These are phyloP conservation scores for Acrossocheilus fasciatus DNA, from an alignment of 2,797 vertebrate genomes.

Conservation along the genomic window DNA sequence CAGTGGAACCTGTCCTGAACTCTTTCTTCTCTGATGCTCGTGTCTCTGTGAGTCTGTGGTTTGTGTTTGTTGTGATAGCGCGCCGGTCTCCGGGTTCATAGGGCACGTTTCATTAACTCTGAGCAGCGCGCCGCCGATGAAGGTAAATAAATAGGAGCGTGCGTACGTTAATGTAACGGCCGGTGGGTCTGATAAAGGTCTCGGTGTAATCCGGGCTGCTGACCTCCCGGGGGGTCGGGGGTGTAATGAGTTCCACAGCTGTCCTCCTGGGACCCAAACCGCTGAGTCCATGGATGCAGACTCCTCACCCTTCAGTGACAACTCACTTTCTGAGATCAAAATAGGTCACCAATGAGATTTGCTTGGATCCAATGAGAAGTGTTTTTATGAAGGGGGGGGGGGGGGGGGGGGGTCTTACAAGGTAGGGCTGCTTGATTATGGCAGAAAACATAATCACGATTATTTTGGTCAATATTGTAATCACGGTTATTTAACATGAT, in stretches of 20 bases:
- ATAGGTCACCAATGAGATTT: too few species aligned
- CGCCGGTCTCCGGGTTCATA: constrained; percentile 51
- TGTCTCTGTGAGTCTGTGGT: not conserved
- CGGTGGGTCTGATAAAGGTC: constrained; percentile 68
- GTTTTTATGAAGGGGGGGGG: too few species aligned
- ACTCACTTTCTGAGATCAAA: too few species aligned
- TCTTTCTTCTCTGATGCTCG: not conserved
- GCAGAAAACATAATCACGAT: too few species aligned
- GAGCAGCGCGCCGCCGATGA: constrained; percentile 30
- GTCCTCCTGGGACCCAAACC: constrained; percentile 76
- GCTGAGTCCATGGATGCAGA: constrained; percentile 33
- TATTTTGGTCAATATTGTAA: too few species aligned
- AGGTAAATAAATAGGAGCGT: constrained; percentile 60
- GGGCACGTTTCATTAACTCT: constrained; percentile 62
- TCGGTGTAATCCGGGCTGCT: constrained; percentile 68
- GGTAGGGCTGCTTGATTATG: too few species aligned
- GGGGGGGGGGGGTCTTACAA: too few species aligned
- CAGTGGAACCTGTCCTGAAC: not conserved
- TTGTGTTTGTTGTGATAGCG: constrained; percentile 5
- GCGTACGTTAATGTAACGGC: constrained; percentile 54
- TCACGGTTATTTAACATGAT: too few species aligned
- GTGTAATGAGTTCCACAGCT: constrained; percentile 85
- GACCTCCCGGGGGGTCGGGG: constrained; percentile 70
- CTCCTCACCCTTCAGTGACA: too few species aligned
- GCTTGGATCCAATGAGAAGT: too few species aligned